Evolutionary conservation across 2,888 invertebrate species (phyloP).

Genomic region (Lasiommata megera): DNA sequence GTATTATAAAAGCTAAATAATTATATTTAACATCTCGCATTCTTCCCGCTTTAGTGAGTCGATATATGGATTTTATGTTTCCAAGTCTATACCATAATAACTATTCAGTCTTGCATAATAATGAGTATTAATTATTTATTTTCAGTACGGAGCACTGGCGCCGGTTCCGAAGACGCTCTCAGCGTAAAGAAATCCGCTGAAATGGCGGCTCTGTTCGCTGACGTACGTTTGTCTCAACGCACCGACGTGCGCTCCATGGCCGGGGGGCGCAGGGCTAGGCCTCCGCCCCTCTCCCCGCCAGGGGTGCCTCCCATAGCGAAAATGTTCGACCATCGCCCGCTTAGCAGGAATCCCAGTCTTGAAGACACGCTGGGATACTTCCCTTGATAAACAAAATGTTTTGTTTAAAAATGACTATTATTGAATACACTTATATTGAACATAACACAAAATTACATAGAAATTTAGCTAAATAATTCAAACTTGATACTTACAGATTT

Average conservation of each 20-base stretch:
- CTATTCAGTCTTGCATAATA: too few species aligned
- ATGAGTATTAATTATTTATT: too few species aligned
- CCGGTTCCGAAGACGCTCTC: constrained; percentile 85
- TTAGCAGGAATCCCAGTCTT: constrained; percentile 76
- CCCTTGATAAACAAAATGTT: constrained; percentile 54
- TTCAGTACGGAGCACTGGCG: constrained; percentile 72
- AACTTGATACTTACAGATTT: constrained; percentile 18
- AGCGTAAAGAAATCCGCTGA: constrained; percentile 94
- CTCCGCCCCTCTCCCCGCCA: constrained; percentile 46
- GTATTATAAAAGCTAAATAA: too few species aligned
- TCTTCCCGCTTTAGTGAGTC: too few species aligned
- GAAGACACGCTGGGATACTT: constrained; percentile 85
- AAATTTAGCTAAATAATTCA: background rate
- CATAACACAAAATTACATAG: background rate
- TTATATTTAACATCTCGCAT: too few species aligned
- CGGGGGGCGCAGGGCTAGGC: constrained; percentile 48
- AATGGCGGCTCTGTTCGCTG: constrained; percentile 92
- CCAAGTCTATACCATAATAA: too few species aligned
- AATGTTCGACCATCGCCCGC: constrained; percentile 62
- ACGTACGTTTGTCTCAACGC: constrained; percentile 86
- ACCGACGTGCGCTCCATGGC: constrained; percentile 81
- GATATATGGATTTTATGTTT: too few species aligned
- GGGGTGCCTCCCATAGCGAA: constrained; percentile 49
- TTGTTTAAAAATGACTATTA: too few species aligned
- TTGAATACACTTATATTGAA: too few species aligned